Evolutionary conservation across 2,888 invertebrate species (phyloP).

Genomic region (Tetragonula carbonaria): DNA sequence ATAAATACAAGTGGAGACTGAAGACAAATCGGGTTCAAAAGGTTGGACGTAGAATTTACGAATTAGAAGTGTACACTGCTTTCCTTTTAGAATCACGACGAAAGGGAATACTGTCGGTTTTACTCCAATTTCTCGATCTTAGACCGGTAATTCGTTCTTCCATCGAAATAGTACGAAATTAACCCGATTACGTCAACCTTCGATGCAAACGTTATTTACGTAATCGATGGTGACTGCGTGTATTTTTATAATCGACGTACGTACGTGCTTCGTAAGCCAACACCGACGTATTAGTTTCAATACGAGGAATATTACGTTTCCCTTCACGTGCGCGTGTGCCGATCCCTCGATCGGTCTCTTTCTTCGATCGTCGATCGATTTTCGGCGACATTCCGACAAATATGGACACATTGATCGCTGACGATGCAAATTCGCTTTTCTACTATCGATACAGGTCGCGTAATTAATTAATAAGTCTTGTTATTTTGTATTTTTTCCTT

Average conservation of each 20-base stretch:
- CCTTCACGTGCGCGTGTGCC: neutral
- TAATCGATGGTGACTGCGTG: slow-evolving; percentile 52
- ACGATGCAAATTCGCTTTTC: too few species aligned
- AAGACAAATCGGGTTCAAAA: too few species aligned
- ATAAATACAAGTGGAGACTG: too few species aligned
- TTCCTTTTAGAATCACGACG: too few species aligned
- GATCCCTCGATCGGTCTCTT: neutral
- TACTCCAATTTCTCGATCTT: neutral
- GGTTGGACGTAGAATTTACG: too few species aligned
- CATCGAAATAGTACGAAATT: neutral
- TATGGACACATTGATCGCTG: too few species aligned
- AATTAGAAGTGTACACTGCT: too few species aligned
- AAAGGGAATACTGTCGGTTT: neutral
- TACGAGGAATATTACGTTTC: slow-evolving; percentile 72
- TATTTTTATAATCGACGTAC: slow-evolving; percentile 45
- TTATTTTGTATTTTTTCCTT: too few species aligned
- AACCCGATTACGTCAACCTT: slow-evolving; percentile 15
- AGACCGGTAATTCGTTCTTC: neutral
- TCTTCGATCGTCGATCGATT: neutral
- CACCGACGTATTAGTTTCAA: slow-evolving; percentile 70
- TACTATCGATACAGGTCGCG: too few species aligned
- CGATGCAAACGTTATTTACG: slow-evolving; percentile 48
- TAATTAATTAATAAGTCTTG: too few species aligned
- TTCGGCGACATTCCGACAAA: neutral
- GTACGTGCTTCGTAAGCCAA: slow-evolving; percentile 64